Conservation (phyloP, 2,113 vertebrate genomes). For the Atrichornis clamosus region DNA sequence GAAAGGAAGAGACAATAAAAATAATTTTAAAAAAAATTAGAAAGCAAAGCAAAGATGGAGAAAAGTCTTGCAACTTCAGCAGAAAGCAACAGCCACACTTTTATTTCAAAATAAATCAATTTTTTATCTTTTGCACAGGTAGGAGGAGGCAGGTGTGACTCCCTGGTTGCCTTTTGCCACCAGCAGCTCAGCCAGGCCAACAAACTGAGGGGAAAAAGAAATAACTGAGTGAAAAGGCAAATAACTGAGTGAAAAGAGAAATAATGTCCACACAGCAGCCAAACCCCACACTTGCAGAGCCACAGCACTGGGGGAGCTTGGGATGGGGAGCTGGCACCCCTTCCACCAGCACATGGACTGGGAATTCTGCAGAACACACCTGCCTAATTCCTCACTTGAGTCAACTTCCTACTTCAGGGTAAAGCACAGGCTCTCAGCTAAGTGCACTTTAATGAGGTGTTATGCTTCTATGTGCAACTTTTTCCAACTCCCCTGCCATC, state of each 20-base stretch:
- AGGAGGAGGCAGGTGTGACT: neutral
- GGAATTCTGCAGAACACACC: neutral
- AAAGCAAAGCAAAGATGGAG: neutral
- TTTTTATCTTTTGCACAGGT: neutral
- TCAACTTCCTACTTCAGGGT: neutral
- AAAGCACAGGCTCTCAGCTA: neutral
- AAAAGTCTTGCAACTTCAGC: neutral
- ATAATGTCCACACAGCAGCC: neutral
- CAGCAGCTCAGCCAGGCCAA: neutral
- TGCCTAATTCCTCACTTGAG: neutral
- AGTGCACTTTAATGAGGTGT: neutral
- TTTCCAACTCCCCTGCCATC: neutral
- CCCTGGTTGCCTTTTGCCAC: neutral
- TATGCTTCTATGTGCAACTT: neutral
- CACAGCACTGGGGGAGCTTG: neutral
- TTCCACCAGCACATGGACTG: accelerated
- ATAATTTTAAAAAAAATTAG: neutral
- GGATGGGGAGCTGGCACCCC: neutral
- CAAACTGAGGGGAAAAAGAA: neutral
- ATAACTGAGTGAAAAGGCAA: neutral
- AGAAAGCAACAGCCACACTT: neutral
- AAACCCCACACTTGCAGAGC: neutral
- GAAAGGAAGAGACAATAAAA: neutral
- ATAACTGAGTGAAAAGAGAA: neutral
- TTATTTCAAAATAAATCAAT: neutral